Conservation (phyloP, 2,888 invertebrate genomes). For the Cephus nigrinus region DNA sequence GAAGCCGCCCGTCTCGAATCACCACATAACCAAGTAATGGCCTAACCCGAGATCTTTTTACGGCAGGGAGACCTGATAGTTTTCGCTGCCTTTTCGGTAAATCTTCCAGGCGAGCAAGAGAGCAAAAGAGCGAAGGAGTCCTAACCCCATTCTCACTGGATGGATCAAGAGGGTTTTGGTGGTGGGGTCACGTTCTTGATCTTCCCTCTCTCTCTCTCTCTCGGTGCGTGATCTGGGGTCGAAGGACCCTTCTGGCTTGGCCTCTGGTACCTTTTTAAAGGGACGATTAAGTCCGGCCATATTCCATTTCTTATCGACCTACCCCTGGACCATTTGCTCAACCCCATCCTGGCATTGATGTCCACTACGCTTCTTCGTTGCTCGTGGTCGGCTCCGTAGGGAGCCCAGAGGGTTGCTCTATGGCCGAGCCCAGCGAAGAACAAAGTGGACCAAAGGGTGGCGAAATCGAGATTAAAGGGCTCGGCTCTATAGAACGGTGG, state of each 20-base stretch:
- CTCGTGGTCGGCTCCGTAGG: background rate
- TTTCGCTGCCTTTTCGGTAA: conserved; percentile 24
- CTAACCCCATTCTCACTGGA: conserved; percentile 7
- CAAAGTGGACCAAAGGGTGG: conserved; percentile 5
- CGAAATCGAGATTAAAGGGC: conserved; percentile 3
- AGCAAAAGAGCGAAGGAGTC: background rate
- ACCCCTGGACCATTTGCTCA: conserved; percentile 17
- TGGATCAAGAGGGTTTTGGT: conserved; percentile 2
- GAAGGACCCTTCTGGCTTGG: conserved; percentile 1
- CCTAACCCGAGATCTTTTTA: conserved; percentile 19
- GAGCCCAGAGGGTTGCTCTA: background rate
- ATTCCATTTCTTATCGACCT: conserved; percentile 22
- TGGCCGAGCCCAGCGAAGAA: background rate
- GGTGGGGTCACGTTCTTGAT: background rate
- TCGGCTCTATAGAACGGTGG: background rate
- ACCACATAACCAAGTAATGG: conserved; percentile 23
- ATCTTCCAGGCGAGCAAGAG: conserved; percentile 10
- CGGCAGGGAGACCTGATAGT: conserved; percentile 20
- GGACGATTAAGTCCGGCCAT: conserved; percentile 19
- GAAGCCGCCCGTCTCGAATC: conserved; percentile 17
- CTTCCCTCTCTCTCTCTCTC: background rate
- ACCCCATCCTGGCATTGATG: conserved; percentile 13
- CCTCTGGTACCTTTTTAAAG: conserved; percentile 20
- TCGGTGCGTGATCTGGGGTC: background rate
- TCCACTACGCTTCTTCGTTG: background rate